These are phyloP conservation scores for Rhabdophis nuchalis DNA, from an alignment of 2,797 vertebrate genomes.

Conservation along the genomic window DNA sequence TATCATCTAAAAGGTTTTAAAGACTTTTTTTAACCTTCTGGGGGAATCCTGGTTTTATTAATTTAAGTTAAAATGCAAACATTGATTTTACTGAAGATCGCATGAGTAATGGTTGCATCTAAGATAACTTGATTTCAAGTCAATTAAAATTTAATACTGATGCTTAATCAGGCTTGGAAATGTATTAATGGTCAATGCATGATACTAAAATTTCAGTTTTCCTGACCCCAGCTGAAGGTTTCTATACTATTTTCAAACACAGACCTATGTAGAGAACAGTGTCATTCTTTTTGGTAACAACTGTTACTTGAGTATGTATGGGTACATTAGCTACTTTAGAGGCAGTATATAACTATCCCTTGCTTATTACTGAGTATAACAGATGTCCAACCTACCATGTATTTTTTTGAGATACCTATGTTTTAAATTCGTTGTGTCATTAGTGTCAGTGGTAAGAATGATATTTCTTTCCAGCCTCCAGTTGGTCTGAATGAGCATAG, in stretches of 20 bases:
- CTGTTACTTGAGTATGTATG: not conserved
- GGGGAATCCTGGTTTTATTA: not conserved
- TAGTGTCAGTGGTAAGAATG: not conserved
- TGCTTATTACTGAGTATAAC: not conserved
- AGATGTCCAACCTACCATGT: not conserved
- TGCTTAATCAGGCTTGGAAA: not conserved
- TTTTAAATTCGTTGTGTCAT: not conserved
- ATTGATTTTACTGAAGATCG: not conserved
- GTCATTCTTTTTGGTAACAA: not conserved
- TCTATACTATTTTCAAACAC: not conserved
- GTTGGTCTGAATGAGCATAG: constrained; percentile 77
- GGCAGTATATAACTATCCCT: not conserved
- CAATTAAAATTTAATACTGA: not conserved
- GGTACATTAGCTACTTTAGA: not conserved
- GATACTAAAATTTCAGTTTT: not conserved
- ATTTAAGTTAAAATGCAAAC: not conserved
- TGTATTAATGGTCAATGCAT: not conserved
- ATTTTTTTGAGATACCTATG: not conserved
- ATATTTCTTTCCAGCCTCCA: constrained; percentile 68
- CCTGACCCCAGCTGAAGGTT: not conserved
- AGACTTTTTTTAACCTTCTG: not conserved
- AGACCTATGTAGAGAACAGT: not conserved
- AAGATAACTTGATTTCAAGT: not conserved
- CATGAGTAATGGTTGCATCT: not conserved
- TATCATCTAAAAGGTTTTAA: not conserved